Evolutionary conservation across 1,140 invertebrate species (phyloP).

Genomic region (Drosophila aff.): DNA sequence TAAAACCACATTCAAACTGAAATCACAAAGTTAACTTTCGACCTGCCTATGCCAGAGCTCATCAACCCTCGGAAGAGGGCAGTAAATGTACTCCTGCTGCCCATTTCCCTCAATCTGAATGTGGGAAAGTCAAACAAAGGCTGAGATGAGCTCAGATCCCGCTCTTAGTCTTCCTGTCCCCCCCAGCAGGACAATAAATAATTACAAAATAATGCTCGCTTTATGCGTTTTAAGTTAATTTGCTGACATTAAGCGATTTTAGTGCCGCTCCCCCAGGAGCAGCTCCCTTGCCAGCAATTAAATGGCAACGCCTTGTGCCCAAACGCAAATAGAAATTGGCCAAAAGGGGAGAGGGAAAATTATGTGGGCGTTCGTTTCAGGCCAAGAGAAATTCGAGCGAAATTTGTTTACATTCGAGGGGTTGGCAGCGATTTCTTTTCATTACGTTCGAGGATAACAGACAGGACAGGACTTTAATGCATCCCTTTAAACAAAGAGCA

Average conservation of each 20-base stretch:
- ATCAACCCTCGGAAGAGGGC: slow-evolving; percentile 30
- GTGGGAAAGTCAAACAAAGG: slow-evolving; percentile 73
- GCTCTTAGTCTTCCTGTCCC: not conserved
- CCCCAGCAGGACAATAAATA: slow-evolving; percentile 63
- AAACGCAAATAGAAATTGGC: slow-evolving; percentile 64
- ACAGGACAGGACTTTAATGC: slow-evolving; percentile 17
- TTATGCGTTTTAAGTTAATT: slow-evolving; percentile 84
- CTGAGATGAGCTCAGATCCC: slow-evolving; percentile 6
- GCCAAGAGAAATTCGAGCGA: slow-evolving; percentile 49
- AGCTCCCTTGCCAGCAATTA: slow-evolving; percentile 57
- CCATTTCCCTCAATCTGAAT: slow-evolving; percentile 27
- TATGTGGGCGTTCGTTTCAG: slow-evolving; percentile 52
- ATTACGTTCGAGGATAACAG: slow-evolving; percentile 11
- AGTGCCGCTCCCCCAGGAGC: slow-evolving; percentile 60
- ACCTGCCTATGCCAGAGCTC: not conserved
- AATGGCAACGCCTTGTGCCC: slow-evolving; percentile 68
- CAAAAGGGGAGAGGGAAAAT: slow-evolving; percentile 16
- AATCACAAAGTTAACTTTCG: not conserved
- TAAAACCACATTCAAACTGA: not conserved
- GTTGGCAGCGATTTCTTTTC: slow-evolving; percentile 46
- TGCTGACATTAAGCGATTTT: slow-evolving; percentile 82
- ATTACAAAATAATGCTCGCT: slow-evolving; percentile 84
- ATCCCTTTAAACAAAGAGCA: slow-evolving; percentile 6
- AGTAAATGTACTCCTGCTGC: slow-evolving; percentile 3
- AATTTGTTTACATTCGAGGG: slow-evolving; percentile 44